Conservation (phyloP, 2,888 invertebrate genomes). For the Agrilus biguttatus region DNA sequence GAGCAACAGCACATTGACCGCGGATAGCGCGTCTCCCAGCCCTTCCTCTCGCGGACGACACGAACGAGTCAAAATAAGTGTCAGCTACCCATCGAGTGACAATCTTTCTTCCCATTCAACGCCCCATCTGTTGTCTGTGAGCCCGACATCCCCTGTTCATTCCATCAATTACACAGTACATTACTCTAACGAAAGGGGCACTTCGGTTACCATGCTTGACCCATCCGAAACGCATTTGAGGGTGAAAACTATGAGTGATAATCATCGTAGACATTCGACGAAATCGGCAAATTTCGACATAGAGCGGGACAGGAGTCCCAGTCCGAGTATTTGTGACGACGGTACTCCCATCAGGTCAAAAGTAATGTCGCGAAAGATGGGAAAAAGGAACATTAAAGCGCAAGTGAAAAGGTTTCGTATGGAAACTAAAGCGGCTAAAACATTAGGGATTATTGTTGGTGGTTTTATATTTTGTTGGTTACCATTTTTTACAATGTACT, state of each 20-base stretch:
- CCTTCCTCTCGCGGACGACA: constrained; percentile 44
- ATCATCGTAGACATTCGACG: constrained; percentile 29
- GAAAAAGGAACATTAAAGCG: constrained; percentile 79
- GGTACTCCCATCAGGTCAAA: constrained; percentile 24
- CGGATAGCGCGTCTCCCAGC: constrained; percentile 48
- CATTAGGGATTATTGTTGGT: constrained; percentile 91
- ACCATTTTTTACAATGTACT: constrained; percentile 91
- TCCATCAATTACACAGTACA: constrained; percentile 48
- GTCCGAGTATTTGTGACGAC: constrained; percentile 30
- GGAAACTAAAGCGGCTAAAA: constrained; percentile 96
- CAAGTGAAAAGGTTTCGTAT: constrained; percentile 75
- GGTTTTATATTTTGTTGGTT: constrained; percentile 95
- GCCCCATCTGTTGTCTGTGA: constrained; percentile 24
- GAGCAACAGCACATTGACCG: constrained; percentile 55
- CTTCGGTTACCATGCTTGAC: constrained; percentile 35
- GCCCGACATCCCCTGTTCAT: constrained; percentile 30
- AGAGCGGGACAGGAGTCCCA: constrained; percentile 32
- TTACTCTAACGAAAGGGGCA: constrained; percentile 52
- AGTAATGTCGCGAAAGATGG: constrained; percentile 51
- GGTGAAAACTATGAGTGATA: constrained; percentile 28
- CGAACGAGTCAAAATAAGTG: constrained; percentile 74
- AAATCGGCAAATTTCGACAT: constrained; percentile 35
- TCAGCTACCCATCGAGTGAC: constrained; percentile 71
- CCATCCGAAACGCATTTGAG: constrained; percentile 42
- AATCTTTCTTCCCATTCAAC: constrained; percentile 30